Evolutionary conservation across 2,113 vertebrate genomes (phyloP), one percentile per base, ranked within the genome.

Genomic region (Oriolus oriolus): DNA sequence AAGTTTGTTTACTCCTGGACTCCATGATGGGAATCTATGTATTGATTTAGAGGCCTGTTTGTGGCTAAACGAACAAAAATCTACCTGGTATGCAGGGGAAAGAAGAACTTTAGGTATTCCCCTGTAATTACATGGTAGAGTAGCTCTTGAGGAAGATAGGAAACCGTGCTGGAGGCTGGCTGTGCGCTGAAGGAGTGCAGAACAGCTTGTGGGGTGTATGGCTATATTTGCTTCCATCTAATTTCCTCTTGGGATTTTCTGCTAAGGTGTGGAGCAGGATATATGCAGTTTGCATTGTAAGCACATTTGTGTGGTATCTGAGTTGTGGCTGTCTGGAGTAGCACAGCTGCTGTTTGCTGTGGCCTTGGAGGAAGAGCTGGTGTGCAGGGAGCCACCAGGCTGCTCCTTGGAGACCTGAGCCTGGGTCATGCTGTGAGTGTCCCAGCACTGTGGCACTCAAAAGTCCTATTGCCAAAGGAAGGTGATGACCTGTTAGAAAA

Each of bases 31-130:
- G 33, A 69, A 89, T 90, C 64, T 65, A 44, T 89, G 33, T 88
- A 84, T 89, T 65, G 95, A 93, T 93, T 93, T 76, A 69, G 44
- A 87, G 37, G 16, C 52, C 68, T 87, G 41, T 74, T 93, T 89
- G 82, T 85, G 49, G 66, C 50, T 91, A 59, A 76, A 80, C 79
- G 89, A 94, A 75, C 12, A 2, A 68, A 89, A 97, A 79, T 82
- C 50, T 64, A 70, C 87, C 64, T 61, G 60, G 41, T 73, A 54
- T 39, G 35, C 44, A 42, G 56, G 65, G 59, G 33, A 85, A 90
- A 66, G 44, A 81, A 23, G 59, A 64, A 42, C 41, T 84, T 66
- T 61, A 71, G 35, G 59, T 56, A 82, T 91, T 52, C 24, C 45
- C 16, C 11, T 71, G 56, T 87, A 70, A 90, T 94, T 91, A 73